A percentile compares a stretch with the other conserved stretches of the same genome.
Conservation (phyloP, 2,113 vertebrate species). For the Sula dactylatra region DNA sequence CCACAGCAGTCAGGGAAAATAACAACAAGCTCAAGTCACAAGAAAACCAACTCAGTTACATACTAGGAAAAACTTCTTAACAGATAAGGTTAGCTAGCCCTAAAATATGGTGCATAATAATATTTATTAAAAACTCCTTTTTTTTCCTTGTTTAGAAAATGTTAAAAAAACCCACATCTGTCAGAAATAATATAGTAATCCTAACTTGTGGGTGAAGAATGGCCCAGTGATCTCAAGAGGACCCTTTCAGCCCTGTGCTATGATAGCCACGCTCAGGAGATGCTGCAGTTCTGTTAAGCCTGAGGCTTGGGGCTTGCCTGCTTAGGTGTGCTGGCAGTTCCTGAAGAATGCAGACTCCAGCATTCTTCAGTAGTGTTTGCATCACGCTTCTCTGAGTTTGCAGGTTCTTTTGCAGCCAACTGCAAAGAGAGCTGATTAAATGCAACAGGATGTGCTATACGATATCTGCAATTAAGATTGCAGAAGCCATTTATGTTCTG, state of each 20-base stretch:
- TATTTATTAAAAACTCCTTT: not conserved
- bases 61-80: not conserved
- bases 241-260: not conserved
- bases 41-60: not conserved
- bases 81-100: not conserved
- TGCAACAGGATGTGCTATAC: not conserved
- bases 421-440: not conserved
- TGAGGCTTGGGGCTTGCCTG: not conserved
- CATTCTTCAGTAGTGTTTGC: not conserved
- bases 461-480: not conserved
- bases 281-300: too few species aligned
- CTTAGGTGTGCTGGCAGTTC: not conserved
- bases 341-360: not conserved
- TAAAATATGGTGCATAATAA: not conserved
- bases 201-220: not conserved
- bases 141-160: not conserved
- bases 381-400: not conserved
- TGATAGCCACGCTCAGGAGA: not conserved
- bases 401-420: not conserved
- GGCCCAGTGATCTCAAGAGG: not conserved
- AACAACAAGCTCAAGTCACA: not conserved
- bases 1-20: not conserved
- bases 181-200: not conserved
- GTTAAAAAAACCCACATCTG: not conserved
- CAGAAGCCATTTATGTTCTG: not conserved